Conservation (phyloP, 2,113 vertebrate genomes). For the Emydocephalus ijimae region DNA sequence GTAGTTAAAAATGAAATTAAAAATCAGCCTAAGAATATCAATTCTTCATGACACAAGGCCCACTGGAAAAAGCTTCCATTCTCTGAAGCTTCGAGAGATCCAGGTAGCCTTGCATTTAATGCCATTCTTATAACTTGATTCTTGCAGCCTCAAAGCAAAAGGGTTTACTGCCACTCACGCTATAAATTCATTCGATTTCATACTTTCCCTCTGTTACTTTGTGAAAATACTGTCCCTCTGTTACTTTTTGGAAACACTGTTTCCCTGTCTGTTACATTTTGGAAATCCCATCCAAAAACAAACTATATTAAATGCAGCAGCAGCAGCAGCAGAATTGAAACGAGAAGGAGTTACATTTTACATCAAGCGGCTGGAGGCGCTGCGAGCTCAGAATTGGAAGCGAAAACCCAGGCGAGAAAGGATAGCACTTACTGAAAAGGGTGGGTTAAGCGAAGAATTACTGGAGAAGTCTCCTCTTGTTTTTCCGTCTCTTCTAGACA, state of each 20-base stretch:
- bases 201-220: too few species aligned
- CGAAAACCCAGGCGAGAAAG: not conserved
- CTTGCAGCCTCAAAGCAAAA: not conserved
- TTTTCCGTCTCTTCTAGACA: not conserved
- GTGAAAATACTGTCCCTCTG: not conserved
- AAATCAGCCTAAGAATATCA: not conserved
- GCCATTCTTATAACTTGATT: not conserved
- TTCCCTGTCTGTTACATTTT: too few species aligned
- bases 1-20: not conserved
- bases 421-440: too few species aligned
- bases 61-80: not conserved
- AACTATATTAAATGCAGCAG: not conserved
- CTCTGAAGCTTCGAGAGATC: not conserved
- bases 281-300: not conserved
- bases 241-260: not conserved
- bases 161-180: too few species aligned
- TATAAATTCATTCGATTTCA: not conserved
- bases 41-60: not conserved
- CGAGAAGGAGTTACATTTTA: not conserved
- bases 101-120: not conserved
- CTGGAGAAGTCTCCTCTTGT: not conserved
- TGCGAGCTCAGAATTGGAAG: constrained; percentile 32
- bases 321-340: not conserved
- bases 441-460: not conserved
- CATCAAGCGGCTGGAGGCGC: constrained; percentile 46